A percentile compares a stretch with the other conserved stretches of the same genome.
Evolutionary conservation across 2,113 vertebrate species (phyloP).

Genomic region (Seriola quinqueradiata): DNA sequence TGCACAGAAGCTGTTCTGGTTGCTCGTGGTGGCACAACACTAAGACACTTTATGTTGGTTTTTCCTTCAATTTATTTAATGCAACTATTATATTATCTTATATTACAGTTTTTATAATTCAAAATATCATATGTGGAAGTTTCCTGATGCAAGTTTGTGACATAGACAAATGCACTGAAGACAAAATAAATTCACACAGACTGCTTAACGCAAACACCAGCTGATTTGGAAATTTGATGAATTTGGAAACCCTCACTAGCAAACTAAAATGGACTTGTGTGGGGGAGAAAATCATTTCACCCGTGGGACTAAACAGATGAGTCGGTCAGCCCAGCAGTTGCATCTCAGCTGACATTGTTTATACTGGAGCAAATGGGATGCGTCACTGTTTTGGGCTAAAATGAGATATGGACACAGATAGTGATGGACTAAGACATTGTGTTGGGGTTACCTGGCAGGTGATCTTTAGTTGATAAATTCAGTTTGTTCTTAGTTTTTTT

Average conservation of each 20-base stretch:
- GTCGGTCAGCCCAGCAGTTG: no score
- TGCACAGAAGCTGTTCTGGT: no score
- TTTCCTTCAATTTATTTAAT: no score
- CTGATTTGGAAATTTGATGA: neutral
- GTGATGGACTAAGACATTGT: neutral
- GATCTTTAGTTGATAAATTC: constrained; percentile 6
- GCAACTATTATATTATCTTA: no score
- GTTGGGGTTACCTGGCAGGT: neutral
- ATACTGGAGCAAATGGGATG: neutral
- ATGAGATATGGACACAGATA: neutral
- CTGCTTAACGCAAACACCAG: neutral
- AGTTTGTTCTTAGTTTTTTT: neutral
- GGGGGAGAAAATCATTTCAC: neutral
- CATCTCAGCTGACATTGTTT: neutral
- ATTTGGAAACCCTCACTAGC: neutral
- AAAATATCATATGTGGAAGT: neutral
- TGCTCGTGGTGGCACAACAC: no score
- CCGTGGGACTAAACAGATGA: neutral
- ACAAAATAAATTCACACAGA: neutral
- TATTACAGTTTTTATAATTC: no score
- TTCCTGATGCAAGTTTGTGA: neutral
- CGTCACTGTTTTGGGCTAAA: neutral
- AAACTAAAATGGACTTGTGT: neutral
- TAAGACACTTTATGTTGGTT: no score
- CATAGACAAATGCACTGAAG: neutral